These are phyloP conservation scores for Coenobita brevimanus DNA, from an alignment of 1,140 invertebrate genomes.

Conservation along the genomic window DNA sequence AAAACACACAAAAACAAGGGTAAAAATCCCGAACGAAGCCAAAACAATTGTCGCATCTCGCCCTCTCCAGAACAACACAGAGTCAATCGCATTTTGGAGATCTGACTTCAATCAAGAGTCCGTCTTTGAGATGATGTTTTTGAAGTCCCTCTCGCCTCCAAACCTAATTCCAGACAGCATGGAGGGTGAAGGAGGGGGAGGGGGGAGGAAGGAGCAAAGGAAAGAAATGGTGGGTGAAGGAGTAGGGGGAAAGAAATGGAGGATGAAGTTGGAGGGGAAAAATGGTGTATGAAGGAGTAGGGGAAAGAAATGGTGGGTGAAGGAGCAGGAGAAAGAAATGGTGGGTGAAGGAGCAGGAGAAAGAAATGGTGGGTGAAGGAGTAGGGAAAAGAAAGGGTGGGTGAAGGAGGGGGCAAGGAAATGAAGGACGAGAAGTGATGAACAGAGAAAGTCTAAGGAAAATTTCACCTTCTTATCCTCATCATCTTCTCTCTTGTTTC, in stretches of 20 bases:
- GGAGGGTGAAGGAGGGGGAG: neutral
- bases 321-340: no score
- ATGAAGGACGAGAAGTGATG: no score
- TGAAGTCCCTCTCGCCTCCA: constrained; percentile 45
- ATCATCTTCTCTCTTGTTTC: no score
- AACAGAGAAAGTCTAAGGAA: no score
- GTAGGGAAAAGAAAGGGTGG: no score
- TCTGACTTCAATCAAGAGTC: constrained; percentile 54
- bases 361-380: no score
- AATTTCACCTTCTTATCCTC: no score
- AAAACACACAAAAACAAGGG: no score
- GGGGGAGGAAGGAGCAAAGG: neutral
- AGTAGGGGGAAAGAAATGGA: neutral
- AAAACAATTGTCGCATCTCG: neutral
- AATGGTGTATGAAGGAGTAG: no score
- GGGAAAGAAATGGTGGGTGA: no score
- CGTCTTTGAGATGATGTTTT: constrained; percentile 46
- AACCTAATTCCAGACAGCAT: constrained; percentile 41
- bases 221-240: neutral
- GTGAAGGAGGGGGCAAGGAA: no score
- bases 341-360: neutral
- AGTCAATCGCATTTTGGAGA: constrained; percentile 61
- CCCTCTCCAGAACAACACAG: constrained; percentile 19
- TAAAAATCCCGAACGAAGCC: no score
- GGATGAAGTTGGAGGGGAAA: neutral